Percentiles rank a stretch among this genome's conserved stretches.
Conservation (phyloP, 2,113 vertebrate genomes). For the Grammomys surdaster region DNA sequence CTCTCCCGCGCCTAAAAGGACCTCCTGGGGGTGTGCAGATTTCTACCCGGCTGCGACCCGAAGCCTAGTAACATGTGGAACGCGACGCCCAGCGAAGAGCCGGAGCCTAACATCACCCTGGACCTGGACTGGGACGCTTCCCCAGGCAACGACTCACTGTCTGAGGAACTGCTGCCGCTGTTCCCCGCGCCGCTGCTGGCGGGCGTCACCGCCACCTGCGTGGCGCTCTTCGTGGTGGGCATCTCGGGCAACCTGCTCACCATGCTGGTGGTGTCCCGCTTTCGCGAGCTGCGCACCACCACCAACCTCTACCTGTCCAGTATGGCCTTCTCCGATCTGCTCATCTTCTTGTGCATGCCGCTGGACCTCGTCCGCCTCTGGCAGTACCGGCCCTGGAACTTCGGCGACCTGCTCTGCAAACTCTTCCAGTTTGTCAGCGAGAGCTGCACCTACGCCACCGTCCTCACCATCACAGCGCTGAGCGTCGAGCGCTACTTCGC, state of each 20-base stretch:
- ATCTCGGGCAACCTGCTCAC: slow-evolving; percentile 95
- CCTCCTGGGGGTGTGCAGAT: not conserved
- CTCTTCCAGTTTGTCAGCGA: slow-evolving; percentile 98
- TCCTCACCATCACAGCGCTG: slow-evolving; percentile 97
- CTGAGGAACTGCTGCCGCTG: slow-evolving; percentile 84
- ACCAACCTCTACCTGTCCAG: slow-evolving; percentile 98
- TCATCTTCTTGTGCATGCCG: slow-evolving; percentile 98
- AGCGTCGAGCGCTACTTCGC: slow-evolving; percentile 97
- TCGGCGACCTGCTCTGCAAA: slow-evolving; percentile 96
- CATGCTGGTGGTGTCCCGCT: slow-evolving; percentile 94
- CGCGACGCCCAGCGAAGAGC: slow-evolving; percentile 80
- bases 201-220: slow-evolving; percentile 91
- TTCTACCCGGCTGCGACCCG: accelerated
- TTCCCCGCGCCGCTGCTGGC: slow-evolving; percentile 94
- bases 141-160: slow-evolving; percentile 66
- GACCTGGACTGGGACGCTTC: slow-evolving; percentile 76
- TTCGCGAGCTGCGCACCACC: slow-evolving; percentile 96
- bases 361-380: slow-evolving; percentile 97
- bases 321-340: slow-evolving; percentile 97
- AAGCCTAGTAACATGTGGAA: slow-evolving; percentile 88
- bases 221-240: slow-evolving; percentile 93
- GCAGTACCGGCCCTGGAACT: slow-evolving; percentile 96
- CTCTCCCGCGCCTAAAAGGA: not conserved
- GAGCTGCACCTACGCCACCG: slow-evolving; percentile 97
- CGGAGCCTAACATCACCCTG: slow-evolving; percentile 86